Evolutionary conservation across 2,888 invertebrate genomes (phyloP).

Genomic region (Ctenicera cuprea): DNA sequence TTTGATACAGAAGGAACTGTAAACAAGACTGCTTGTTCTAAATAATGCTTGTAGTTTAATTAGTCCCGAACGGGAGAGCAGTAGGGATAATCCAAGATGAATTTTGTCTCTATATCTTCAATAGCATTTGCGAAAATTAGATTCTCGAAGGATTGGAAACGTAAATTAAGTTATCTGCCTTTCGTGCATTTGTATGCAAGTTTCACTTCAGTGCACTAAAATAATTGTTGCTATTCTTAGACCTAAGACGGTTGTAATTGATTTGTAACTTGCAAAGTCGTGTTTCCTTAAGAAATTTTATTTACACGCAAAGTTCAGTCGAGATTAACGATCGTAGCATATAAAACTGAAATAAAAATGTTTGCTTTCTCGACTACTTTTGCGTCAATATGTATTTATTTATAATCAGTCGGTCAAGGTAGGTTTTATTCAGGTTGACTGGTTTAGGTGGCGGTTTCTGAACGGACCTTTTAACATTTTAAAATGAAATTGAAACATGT

Average conservation of each 20-base stretch:
- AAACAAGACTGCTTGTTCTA: slow-evolving; percentile 19
- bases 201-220: slow-evolving; percentile 8
- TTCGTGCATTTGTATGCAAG: neutral
- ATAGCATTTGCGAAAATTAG: slow-evolving; percentile 6
- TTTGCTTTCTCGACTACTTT: neutral
- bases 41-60: slow-evolving; percentile 17
- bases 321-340: slow-evolving; percentile 2
- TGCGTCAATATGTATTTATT: neutral
- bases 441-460: too few species aligned
- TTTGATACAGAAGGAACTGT: slow-evolving; percentile 19
- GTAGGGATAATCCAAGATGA: neutral
- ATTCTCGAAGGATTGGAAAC: neutral
- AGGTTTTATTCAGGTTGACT: neutral
- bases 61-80: slow-evolving; percentile 1
- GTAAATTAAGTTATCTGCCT: neutral
- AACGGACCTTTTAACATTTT: too few species aligned
- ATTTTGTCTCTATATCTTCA: neutral
- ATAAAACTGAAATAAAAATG: slow-evolving; percentile 14
- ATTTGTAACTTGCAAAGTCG: slow-evolving; percentile 5
- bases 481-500: too few species aligned
- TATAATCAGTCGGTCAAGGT: slow-evolving; percentile 7
- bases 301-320: slow-evolving; percentile 20
- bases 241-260: neutral
- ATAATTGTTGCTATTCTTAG: slow-evolving; percentile 8
- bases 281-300: neutral